These are phyloP conservation scores for Molanna angustata DNA, from an alignment of 2,888 invertebrate species.

Conservation along the genomic window DNA sequence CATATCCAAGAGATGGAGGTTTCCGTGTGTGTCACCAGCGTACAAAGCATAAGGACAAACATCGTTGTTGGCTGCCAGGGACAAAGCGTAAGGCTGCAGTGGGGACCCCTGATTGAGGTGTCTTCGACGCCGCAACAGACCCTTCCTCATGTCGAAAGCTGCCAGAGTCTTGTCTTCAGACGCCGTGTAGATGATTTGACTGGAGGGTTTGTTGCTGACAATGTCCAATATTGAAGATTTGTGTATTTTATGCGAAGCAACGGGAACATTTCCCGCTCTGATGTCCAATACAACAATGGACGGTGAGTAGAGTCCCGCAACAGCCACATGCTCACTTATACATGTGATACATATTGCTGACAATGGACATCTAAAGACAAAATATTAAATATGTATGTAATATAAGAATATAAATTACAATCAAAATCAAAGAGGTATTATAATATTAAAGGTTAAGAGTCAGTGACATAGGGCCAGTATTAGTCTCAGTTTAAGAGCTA, in stretches of 20 bases:
- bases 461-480: too few species aligned
- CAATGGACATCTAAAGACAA: slow-evolving; percentile 49
- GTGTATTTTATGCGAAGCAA: slow-evolving; percentile 51
- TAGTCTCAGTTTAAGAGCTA: too few species aligned
- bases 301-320: slow-evolving; percentile 56
- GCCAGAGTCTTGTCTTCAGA: slow-evolving; percentile 59
- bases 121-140: slow-evolving; percentile 45
- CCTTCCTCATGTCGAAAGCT: slow-evolving; percentile 55
- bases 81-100: slow-evolving; percentile 40
- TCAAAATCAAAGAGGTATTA: too few species aligned
- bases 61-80: slow-evolving; percentile 22
- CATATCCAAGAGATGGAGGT: slow-evolving; percentile 43
- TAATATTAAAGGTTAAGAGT: too few species aligned
- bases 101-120: slow-evolving; percentile 46
- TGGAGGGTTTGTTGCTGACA: slow-evolving; percentile 40
- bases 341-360: slow-evolving; percentile 55
- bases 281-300: slow-evolving; percentile 55
- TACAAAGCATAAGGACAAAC: slow-evolving; percentile 43
- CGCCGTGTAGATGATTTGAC: slow-evolving; percentile 54
- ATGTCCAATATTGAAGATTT: slow-evolving; percentile 50
- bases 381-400: too few species aligned
- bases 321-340: slow-evolving; percentile 45
- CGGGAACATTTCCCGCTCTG: slow-evolving; percentile 44
- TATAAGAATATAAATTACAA: too few species aligned
- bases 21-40: slow-evolving; percentile 50